Evolutionary conservation across 2,888 invertebrate species (phyloP), one percentile per base, ranked within the genome.

Genomic region (Drosophila suboccidentalis): DNA sequence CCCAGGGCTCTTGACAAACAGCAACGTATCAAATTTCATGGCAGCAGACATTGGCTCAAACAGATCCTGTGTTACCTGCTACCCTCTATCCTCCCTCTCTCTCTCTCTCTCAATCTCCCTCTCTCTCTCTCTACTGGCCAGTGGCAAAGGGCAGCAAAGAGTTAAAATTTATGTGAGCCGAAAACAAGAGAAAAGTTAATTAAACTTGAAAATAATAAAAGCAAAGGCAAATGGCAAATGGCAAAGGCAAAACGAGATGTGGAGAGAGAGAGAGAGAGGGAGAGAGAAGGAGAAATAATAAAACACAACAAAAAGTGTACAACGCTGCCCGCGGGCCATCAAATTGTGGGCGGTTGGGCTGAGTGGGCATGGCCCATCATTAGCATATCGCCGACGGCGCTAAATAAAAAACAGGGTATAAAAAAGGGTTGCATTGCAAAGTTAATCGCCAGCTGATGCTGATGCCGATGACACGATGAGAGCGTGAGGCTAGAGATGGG

Each of bases 391-490:
- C 90, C 82, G 64, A 50, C 44, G 86, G 89, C 84, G 76, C 74
- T 60, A n/a, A 36, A 36, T 11, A 75, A 71, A 83, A 87, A 83
- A 5, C 26, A 26, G 26, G 26, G 26, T 26, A 26, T 26, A 26
- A 71, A 80, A 83, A 86, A 88, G 89, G 89, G 90, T 82, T 88
- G 66, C 79, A 67, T 59, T 75, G 75, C 71, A 71, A 72, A 87
- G 90, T 88, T 86, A 90, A 89, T 87, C 83, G 89, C 80, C 90
- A 89, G 77, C 89, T 87, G 89, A 89, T 89, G 85, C 79, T 87
- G 89, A 89, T 89, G 85, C 79, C 74, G 81, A 66, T 79, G 86
- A 71, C 85, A 70, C 54, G 71, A 59, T 22, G 38, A 15, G 55
- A 47, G 29, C 3, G 34, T 13, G 39, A 4, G 55, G 39, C 17